Evolutionary conservation across 2,888 invertebrate species (phyloP), one percentile per base, ranked within the genome.

Genomic region (Phlogophora meticulosa): DNA sequence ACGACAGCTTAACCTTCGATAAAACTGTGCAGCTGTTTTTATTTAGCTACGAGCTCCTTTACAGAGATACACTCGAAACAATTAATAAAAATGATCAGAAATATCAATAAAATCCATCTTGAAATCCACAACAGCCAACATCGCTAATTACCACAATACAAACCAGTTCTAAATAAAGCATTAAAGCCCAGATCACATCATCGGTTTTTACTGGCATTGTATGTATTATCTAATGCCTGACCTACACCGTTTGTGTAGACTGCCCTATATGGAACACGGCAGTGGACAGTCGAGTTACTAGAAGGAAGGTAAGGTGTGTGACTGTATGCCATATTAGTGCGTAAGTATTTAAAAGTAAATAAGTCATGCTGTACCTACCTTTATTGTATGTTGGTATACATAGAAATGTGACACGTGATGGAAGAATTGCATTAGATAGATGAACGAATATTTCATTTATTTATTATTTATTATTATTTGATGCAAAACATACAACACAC

Each of bases 221-320:
- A 20, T 73, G 28, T 59, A 20, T 73, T 72, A 81, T 55, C 64
- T 73, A 82, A 77, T 75, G 64, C 80, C 68, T 83, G 85, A 85
- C 85, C 83, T 82, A 81, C 80, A 76, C 73, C 57, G 60, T 38
- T 22, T 36, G 62, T 61, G 48, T 46, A 17, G 17, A 46, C 49
- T 32, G 43, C 63, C 71, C 38, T 64, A n/a, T 59, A 78, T 7
- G 66, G 78, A 15, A 49, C 15, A 43, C 61, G 71, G 75, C 58
- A 71, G 66, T 55, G 36, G 28, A 28, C 28, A 28, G 28, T 28
- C 2, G 28, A 28, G 32, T 17, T 13, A 17, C 34, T 9, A 0
- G 20, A 13, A 5, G 24, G 15, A 38, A 70, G 71, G 67, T 42
- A 49, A n/a, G n/a, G 28, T 49, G 22, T 58, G 68, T 38, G 32